A percentile compares a stretch with the other conserved stretches of the same genome.
Evolutionary conservation across 1,140 invertebrate genomes (phyloP).

Genomic region (Calosoma granatense): DNA sequence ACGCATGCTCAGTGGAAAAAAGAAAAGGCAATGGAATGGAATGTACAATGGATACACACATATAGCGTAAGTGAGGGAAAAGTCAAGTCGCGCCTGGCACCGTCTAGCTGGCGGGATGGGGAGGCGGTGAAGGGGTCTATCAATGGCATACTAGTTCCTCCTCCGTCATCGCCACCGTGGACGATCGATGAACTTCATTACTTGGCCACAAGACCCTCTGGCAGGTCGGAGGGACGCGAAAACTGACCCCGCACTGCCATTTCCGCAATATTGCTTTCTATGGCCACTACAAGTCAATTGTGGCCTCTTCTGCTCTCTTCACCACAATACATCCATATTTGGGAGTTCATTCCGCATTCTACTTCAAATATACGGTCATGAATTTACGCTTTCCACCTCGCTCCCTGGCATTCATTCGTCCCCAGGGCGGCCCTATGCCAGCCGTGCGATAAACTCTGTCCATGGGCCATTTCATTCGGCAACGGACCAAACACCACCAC

Average conservation of each 20-base stretch:
- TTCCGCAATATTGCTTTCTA: conserved; percentile 8
- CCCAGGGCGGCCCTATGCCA: no score
- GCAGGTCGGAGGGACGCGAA: background rate
- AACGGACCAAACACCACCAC: no score
- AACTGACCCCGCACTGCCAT: conserved; percentile 4
- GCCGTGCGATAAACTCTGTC: no score
- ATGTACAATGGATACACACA: background rate
- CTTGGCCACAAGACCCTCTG: background rate
- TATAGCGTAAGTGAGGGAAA: background rate
- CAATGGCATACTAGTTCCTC: no score
- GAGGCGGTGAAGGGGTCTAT: no score
- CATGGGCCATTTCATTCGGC: no score
- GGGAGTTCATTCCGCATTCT: conserved; percentile 3
- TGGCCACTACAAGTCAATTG: conserved; percentile 8
- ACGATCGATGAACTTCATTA: conserved; percentile 7
- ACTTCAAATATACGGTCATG: background rate
- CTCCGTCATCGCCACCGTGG: no score
- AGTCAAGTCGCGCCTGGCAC: no score
- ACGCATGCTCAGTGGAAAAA: no score
- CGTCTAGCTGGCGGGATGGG: no score
- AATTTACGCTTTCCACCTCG: background rate
- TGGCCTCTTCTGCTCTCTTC: background rate
- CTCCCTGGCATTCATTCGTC: background rate
- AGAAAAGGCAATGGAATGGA: no score
- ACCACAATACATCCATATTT: conserved; percentile 1